A percentile compares a stretch with the other conserved stretches of the same genome.
Evolutionary conservation across 2,113 vertebrate genomes (phyloP).

Genomic region (Otis tarda): DNA sequence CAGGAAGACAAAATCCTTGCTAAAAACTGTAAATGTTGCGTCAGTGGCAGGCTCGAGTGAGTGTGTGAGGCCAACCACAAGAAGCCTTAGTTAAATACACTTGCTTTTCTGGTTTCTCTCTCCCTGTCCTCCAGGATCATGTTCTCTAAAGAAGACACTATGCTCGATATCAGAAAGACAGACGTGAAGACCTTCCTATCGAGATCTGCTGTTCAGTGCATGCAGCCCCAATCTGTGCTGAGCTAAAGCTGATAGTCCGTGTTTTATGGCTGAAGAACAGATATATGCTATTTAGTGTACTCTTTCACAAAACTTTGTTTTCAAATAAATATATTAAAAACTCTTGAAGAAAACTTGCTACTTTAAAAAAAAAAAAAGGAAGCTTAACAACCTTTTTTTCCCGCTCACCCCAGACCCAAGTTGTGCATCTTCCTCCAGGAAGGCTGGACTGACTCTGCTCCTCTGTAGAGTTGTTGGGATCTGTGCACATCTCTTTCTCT

Average conservation of each 20-base stretch:
- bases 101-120: not conserved
- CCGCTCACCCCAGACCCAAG: not conserved
- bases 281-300: conserved; percentile 70
- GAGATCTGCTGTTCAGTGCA: conserved; percentile 65
- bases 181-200: conserved; percentile 35
- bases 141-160: conserved; percentile 51
- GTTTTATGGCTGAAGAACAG: conserved; percentile 66
- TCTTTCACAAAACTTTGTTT: conserved; percentile 78
- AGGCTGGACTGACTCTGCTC: not conserved
- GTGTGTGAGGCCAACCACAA: not conserved
- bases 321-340: conserved; percentile 83
- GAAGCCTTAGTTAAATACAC: not conserved
- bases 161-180: conserved; percentile 29
- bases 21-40: not conserved
- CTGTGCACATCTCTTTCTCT: not conserved
- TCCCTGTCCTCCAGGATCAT: conserved; percentile 21
- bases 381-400: not conserved
- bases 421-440: not conserved
- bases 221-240: conserved; percentile 59
- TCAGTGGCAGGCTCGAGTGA: not conserved
- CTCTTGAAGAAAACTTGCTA: conserved; percentile 21
- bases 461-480: not conserved
- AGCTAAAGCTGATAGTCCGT: conserved; percentile 53
- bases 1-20: not conserved
- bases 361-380: not conserved